phyloP scores from a whole-genome alignment of 1,140 invertebrate species.

The Temnothorax nylanderi region DNA sequence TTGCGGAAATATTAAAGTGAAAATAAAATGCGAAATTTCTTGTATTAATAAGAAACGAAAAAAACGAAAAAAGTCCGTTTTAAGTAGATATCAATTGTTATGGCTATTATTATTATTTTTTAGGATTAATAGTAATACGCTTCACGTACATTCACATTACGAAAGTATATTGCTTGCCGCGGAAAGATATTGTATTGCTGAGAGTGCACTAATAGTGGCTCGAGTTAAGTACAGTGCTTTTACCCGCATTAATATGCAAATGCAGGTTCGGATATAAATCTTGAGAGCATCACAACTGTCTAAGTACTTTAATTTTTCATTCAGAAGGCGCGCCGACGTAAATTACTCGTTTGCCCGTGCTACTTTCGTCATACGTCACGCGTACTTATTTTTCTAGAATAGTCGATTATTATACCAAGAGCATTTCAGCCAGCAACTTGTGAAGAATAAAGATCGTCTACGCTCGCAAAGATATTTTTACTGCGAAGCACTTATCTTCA shows the following conservation, averaged over 20 bases:
- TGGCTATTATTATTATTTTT: background rate
- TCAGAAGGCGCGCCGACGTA: constrained; percentile 35
- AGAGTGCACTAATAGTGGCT: constrained; percentile 54
- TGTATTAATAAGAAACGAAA: background rate
- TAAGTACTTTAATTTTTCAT: constrained; percentile 59
- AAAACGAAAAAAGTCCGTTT: background rate
- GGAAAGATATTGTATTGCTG: constrained; percentile 53
- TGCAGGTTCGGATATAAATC: constrained; percentile 54
- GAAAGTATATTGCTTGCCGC: constrained; percentile 30
- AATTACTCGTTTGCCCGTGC: constrained; percentile 36
- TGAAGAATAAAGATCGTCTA: background rate
- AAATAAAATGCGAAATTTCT: background rate
- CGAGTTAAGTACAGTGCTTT: constrained; percentile 55
- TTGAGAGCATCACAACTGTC: constrained; percentile 49
- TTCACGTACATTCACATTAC: constrained; percentile 12
- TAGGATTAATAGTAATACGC: background rate
- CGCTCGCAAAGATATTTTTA: background rate
- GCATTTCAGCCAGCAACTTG: background rate
- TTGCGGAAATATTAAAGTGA: background rate
- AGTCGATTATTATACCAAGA: constrained; percentile 1
- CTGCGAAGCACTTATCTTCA: background rate
- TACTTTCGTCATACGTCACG: constrained; percentile 23
- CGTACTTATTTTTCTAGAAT: constrained; percentile 24
- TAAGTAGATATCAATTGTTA: background rate
- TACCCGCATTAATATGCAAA: constrained; percentile 56